Conservation (phyloP, 2,797 vertebrate species). For the Denticeps clupeoides region DNA sequence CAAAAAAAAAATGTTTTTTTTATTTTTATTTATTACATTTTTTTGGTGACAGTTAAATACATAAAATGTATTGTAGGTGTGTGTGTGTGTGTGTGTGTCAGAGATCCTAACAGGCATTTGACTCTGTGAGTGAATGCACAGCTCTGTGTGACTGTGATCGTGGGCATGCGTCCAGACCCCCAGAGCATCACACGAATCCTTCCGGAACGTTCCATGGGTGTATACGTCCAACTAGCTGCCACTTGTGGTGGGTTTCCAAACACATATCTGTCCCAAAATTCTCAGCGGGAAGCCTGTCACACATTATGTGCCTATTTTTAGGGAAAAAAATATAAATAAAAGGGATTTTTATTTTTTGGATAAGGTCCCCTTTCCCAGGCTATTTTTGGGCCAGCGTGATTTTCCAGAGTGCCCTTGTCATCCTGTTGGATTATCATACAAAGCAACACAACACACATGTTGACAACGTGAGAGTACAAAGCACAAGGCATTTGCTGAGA, state of each 20-base stretch:
- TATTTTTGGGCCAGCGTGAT: no score
- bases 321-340: neutral
- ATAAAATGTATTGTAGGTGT: slow-evolving; percentile 31
- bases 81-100: slow-evolving; percentile 32
- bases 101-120: no score
- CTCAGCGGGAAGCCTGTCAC: slow-evolving; percentile 54
- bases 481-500: slow-evolving; percentile 59
- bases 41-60: no score
- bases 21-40: no score
- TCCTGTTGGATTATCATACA: no score
- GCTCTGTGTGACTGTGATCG: slow-evolving; percentile 11
- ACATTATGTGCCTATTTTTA: slow-evolving; percentile 55
- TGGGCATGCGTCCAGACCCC: slow-evolving; percentile 9
- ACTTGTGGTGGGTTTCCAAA: slow-evolving; percentile 37
- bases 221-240: slow-evolving; percentile 50
- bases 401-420: no score
- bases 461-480: slow-evolving; percentile 26
- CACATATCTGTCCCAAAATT: slow-evolving; percentile 50
- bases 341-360: no score
- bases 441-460: neutral
- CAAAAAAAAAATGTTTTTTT: no score
- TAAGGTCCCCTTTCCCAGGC: no score
- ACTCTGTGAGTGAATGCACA: no score
- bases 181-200: no score
- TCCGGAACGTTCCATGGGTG: slow-evolving; percentile 8